These are phyloP conservation scores for Drosophila burlai DNA, from an alignment of 1,140 invertebrate species.

Conservation along the genomic window DNA sequence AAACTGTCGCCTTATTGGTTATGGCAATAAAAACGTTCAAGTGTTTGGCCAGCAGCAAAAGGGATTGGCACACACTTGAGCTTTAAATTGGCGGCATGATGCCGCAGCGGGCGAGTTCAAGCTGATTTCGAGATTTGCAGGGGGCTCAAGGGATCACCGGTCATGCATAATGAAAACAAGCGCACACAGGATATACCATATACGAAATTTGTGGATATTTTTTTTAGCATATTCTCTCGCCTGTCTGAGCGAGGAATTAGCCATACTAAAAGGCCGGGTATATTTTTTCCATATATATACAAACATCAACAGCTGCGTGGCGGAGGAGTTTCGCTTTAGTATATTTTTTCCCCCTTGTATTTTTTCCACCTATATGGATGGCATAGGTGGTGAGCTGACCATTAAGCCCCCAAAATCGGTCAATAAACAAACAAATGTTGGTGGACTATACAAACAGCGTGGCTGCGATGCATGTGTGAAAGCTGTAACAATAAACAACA, in stretches of 20 bases:
- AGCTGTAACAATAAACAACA: conserved; percentile 78
- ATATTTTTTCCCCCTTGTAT: background rate
- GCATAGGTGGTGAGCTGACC: conserved; percentile 62
- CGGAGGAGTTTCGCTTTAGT: conserved; percentile 8
- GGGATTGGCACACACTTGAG: conserved; percentile 29
- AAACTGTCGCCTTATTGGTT: conserved; percentile 69
- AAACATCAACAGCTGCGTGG: conserved; percentile 31
- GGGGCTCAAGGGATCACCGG: conserved; percentile 28
- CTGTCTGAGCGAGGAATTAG: conserved; percentile 43
- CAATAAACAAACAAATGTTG: conserved; percentile 84
- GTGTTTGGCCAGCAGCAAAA: conserved; percentile 37
- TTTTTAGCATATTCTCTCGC: conserved; percentile 38
- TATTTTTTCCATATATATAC: background rate
- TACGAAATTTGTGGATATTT: conserved; percentile 33
- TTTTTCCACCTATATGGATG: conserved; percentile 12
- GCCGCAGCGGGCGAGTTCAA: conserved; percentile 10
- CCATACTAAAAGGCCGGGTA: conserved; percentile 31
- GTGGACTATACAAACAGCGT: conserved; percentile 69
- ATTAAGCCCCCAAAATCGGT: conserved; percentile 77
- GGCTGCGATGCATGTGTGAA: conserved; percentile 51
- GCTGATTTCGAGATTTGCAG: conserved; percentile 26
- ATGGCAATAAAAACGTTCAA: conserved; percentile 67
- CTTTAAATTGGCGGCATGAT: conserved; percentile 45
- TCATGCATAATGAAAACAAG: conserved; percentile 25
- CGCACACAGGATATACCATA: conserved; percentile 4